Conservation (phyloP, 2,797 vertebrate genomes). For the Steatocranus sp. region DNA sequence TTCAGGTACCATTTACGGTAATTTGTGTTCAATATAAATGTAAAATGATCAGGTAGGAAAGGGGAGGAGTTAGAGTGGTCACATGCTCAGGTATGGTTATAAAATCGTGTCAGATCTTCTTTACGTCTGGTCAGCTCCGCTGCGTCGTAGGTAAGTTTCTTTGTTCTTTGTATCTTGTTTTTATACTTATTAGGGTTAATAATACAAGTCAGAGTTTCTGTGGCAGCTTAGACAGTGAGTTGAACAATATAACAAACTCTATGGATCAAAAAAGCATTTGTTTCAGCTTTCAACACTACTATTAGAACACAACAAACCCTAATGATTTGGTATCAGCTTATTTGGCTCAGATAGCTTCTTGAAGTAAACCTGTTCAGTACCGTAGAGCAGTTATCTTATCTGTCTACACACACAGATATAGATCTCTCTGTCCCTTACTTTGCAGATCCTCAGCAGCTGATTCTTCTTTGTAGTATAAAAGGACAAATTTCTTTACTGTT, state of each 20-base stretch:
- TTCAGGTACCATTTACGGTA: neutral
- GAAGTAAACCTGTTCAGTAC: neutral
- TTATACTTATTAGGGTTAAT: neutral
- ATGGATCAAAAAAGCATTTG: neutral
- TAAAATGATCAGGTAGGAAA: neutral
- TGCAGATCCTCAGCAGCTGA: neutral
- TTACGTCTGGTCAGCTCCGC: neutral
- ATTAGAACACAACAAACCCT: neutral
- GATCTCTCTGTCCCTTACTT: neutral
- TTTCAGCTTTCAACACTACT: neutral
- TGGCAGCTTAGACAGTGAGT: fast-evolving
- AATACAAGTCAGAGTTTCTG: neutral
- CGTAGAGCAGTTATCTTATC: neutral
- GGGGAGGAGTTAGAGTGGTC: neutral
- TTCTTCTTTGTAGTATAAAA: neutral
- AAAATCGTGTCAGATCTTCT: fast-evolving
- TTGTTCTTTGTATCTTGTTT: neutral
- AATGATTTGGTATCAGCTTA: neutral
- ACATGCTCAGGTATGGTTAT: neutral
- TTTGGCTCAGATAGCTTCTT: neutral
- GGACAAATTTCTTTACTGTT: neutral
- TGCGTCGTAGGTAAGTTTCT: neutral
- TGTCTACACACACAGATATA: neutral
- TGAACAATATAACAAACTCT: neutral
- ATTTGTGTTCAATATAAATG: neutral